Evolutionary conservation across 2,797 vertebrate genomes (phyloP).

Genomic region (Craterocephalus amniculus): DNA sequence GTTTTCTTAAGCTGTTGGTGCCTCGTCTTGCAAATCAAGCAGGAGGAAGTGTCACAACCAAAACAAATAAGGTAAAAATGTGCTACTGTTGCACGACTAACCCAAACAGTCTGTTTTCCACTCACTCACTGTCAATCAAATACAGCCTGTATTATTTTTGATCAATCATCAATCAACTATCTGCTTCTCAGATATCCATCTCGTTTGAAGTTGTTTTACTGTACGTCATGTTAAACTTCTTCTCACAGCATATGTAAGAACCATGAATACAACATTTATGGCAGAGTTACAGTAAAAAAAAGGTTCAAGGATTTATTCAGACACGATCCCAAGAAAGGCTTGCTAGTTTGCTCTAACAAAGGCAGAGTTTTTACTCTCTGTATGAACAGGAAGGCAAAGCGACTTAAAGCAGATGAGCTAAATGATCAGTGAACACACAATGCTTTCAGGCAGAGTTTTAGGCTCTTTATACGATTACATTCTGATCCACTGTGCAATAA

Average conservation of each 20-base stretch:
- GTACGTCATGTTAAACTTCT: too few relatives aligned
- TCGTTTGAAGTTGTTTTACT: conserved; percentile 27
- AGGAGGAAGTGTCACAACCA: conserved; percentile 41
- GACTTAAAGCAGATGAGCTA: background rate
- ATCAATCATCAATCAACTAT: conserved; percentile 3
- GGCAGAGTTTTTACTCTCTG: background rate
- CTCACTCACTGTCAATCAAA: conserved; percentile 13
- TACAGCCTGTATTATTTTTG: background rate
- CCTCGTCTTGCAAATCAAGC: conserved; percentile 25
- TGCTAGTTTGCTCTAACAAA: conserved; percentile 7
- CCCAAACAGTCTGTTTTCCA: conserved; percentile 5
- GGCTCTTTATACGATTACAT: background rate
- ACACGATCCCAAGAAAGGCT: background rate
- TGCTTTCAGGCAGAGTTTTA: too few relatives aligned
- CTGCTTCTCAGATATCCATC: conserved; percentile 21
- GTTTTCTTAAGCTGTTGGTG: background rate
- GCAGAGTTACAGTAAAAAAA: conserved; percentile 13
- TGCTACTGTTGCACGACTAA: background rate
- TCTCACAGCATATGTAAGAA: conserved; percentile 21
- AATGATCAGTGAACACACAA: background rate
- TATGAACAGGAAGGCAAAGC: background rate
- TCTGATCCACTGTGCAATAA: background rate
- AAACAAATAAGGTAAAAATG: conserved; percentile 30
- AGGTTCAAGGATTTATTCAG: conserved; percentile 14
- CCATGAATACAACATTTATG: conserved; percentile 28